A percentile compares a stretch with the other conserved stretches of the same genome.
These are phyloP conservation scores for Xiphorhynchus erythropygius DNA, from an alignment of 2,797 vertebrate species.

Conservation along the genomic window DNA sequence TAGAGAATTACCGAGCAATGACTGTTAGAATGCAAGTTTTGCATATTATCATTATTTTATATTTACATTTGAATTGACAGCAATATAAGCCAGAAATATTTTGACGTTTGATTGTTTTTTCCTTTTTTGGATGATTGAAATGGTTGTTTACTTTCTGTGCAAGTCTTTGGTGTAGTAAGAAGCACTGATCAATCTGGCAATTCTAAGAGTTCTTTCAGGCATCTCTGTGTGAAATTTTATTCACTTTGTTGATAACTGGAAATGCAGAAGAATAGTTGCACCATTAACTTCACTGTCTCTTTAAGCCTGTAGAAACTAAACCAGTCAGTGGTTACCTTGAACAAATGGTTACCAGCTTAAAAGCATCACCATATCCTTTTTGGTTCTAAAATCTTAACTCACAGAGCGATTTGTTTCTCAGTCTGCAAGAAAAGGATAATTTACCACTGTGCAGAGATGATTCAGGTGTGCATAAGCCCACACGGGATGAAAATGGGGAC, in stretches of 20 bases:
- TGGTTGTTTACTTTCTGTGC: neutral
- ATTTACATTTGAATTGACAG: neutral
- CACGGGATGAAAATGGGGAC: neutral
- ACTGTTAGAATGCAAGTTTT: neutral
- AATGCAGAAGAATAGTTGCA: neutral
- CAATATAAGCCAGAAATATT: slow-evolving; percentile 24
- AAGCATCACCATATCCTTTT: neutral
- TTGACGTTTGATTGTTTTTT: neutral
- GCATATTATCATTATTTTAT: neutral
- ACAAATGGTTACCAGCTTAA: neutral
- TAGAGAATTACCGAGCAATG: neutral
- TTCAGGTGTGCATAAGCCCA: neutral
- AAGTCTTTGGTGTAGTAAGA: neutral
- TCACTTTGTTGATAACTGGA: neutral
- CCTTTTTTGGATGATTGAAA: neutral
- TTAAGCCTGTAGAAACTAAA: neutral
- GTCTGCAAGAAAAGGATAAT: neutral
- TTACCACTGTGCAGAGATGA: neutral
- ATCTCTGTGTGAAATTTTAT: neutral
- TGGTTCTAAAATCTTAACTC: neutral
- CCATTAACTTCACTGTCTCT: neutral
- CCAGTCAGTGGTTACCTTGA: neutral
- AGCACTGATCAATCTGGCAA: neutral
- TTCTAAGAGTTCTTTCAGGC: neutral
- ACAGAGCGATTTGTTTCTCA: neutral